phyloP scores from a whole-genome alignment of 2,113 vertebrate species.

The Sitta europaea region DNA sequence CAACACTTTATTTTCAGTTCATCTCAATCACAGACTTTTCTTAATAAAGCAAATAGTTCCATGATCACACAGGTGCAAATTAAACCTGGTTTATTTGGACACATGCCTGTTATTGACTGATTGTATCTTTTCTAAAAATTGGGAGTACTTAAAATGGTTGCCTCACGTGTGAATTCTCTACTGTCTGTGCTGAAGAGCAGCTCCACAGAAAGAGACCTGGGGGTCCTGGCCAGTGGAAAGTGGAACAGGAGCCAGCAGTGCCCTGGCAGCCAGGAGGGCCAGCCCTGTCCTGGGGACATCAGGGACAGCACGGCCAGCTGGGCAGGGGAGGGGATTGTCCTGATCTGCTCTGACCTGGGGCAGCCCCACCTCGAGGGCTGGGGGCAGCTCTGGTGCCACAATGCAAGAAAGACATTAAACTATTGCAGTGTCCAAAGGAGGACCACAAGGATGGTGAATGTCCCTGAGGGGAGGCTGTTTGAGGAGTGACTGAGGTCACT shows the following conservation, averaged over 20 bases:
- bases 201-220: neutral
- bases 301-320: too few relatives aligned
- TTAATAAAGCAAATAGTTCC: neutral
- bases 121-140: neutral
- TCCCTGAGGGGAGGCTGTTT: accelerated
- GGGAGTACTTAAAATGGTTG: neutral
- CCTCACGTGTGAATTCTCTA: neutral
- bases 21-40: neutral
- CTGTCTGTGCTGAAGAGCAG: neutral
- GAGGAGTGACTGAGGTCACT: accelerated
- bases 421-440: accelerated
- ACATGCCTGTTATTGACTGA: neutral
- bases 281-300: accelerated
- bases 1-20: neutral
- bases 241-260: neutral
- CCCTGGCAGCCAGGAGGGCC: neutral
- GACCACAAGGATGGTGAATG: accelerated
- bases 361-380: too few relatives aligned
- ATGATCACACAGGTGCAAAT: neutral
- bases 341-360: too few relatives aligned
- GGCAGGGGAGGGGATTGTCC: too few relatives aligned
- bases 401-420: accelerated
- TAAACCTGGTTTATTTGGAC: neutral
- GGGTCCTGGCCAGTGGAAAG: accelerated
- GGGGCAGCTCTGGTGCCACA: neutral